Base-by-base conservation (phyloP, 2,113 vertebrate species). In the Campylomormyrus tamandua region DNA sequence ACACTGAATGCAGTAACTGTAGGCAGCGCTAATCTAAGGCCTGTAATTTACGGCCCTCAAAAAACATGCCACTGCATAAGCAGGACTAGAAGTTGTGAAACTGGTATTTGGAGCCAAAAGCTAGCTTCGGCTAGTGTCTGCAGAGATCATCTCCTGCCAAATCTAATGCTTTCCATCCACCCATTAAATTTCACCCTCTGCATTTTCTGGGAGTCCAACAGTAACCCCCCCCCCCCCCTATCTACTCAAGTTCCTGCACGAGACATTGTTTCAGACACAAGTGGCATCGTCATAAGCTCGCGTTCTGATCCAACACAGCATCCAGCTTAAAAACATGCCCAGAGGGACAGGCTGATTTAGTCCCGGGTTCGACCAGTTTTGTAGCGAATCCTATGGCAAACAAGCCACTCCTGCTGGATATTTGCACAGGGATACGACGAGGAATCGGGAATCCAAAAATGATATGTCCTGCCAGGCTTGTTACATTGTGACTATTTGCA, bases 21-120 rank as follows among this genome's bases (percentile, higher is more conserved):
- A 95, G 1, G 94, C 94, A 92, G 94, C 95, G 92, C 93, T 91
- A 95, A 95, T 95, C 89, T 93, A 93, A 93, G 92, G 91, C 91
- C 91, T 92, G 92, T 93, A 95, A 93, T 92, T 49, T 93, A 92
- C 92, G 91, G 91, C 90, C 92, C 89, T 88, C 53, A 77, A 10
- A 92, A 93, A 94, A 94, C 94, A 94, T 94, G 94, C 92, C 91
- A 95, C 94, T 92, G 90, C 88, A 49, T 49, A 50, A 35, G 5
- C 24, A 87, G 83, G 35, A 42, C 56, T 35, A 39, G 4, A 89
- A 48, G 42, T 11, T 31, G n/a, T 31, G n/a, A 74, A 74, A 10
- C 42, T 11, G 19, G 39, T 11, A 3, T 46, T 24, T n/a, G 5
- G 39, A 39, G 21, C 52, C 77, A 89, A 58, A 77, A 89, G 39